Base-by-base conservation (phyloP, 2,888 invertebrate species). In the Linnaemya vulpina region DNA sequence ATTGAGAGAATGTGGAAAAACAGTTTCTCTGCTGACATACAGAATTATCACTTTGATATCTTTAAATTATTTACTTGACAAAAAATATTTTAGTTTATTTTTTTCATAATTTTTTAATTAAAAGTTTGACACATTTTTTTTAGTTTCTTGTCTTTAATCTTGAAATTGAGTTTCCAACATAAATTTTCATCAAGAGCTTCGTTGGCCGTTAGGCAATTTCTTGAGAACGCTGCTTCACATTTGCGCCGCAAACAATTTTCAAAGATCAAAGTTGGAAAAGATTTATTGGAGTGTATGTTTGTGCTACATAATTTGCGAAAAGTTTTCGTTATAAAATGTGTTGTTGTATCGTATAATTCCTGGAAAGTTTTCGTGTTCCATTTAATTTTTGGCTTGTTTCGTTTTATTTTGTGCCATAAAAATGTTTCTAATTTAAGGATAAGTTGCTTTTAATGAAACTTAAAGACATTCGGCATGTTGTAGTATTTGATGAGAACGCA, bases 401-500 rank as follows among this genome's bases (percentile, higher is more conserved):
- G 20, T 79, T 73, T 79, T 71, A 70, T 79, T 60, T 80, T 60
- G 25, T 53, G 43, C 20, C 74, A 74, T 43, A 80, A 74, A 80
- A 80, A 35, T 80, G 40, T 67, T 74, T 60, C 80, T 68, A 67
- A 67, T 80, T 80, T 74, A 43, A 51, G 49, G 73, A 67, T 67
- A 73, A 80, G 58, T 80, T 74, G 60, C 30, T 67, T 80, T 74
- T 74, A 74, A 80, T 80, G 74, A 74, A 80, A 74, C 60, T 46
- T 74, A 60, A 67, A 73, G 60, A 51, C 49, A 46, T 58, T 46
- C 35, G 38, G 15, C 30, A 78, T 70, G 49, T 65, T 79, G 38
- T 25, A 46, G 30, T 46, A 46, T 43, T 76, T 76, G 51, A 11
- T 38, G 38, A 13, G 3, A 17, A 38, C 3, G 22, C 35, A 55